Conservation (phyloP, 2,113 vertebrate species). For the Sander lucioperca region DNA sequence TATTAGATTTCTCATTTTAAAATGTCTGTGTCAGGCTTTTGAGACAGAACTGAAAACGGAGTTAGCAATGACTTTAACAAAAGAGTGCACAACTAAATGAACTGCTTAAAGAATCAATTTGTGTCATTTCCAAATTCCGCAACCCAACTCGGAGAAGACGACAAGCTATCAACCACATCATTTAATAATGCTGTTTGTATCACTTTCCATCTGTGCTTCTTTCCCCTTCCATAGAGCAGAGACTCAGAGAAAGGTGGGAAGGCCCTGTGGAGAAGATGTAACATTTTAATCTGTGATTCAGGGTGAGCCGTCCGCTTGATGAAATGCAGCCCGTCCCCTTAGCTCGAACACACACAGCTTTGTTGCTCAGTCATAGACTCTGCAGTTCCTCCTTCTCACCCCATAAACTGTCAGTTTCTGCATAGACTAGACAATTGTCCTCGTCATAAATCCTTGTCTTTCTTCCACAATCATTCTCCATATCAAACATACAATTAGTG, state of each 20-base stretch:
- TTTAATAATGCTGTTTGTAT: constrained; percentile 29
- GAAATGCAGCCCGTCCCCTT: constrained; percentile 69
- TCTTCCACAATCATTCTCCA: constrained; percentile 3
- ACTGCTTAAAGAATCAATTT: constrained; percentile 30
- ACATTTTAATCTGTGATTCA: constrained; percentile 71
- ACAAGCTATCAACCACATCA: constrained; percentile 19
- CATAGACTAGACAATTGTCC: constrained; percentile 1
- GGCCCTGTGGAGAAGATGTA: constrained; percentile 43
- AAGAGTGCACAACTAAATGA: constrained; percentile 24
- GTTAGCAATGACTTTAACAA: constrained; percentile 8
- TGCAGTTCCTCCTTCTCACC: neutral
- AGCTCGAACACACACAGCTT: constrained; percentile 31
- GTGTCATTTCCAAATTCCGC: constrained; percentile 3
- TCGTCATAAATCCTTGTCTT: neutral
- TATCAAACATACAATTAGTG: neutral
- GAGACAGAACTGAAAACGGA: constrained; percentile 2
- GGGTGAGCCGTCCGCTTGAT: constrained; percentile 64
- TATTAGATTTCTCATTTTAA: constrained; percentile 4
- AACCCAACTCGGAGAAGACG: neutral
- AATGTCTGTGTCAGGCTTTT: neutral
- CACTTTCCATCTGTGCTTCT: neutral
- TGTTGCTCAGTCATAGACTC: neutral
- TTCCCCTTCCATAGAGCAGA: neutral
- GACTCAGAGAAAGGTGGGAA: neutral
- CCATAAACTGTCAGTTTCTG: constrained; percentile 1